A percentile compares a stretch with the other conserved stretches of the same genome.
Evolutionary conservation across 2,888 invertebrate species (phyloP).

Genomic region (Chrysolina americana): DNA sequence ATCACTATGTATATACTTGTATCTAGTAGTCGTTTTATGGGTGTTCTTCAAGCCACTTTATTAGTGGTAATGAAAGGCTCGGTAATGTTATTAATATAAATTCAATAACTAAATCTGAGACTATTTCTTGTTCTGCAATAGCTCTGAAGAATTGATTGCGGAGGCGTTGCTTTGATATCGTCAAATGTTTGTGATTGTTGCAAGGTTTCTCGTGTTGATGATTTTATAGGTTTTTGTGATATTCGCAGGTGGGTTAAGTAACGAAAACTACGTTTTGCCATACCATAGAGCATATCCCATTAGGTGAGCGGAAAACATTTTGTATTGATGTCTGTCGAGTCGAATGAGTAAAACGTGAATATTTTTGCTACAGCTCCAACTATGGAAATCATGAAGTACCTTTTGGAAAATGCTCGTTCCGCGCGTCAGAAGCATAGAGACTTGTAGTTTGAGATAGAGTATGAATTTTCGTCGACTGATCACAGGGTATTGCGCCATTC

Average conservation of each 20-base stretch:
- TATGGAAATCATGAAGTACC: constrained; percentile 11
- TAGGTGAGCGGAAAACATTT: no score
- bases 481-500: constrained; percentile 66
- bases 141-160: not conserved
- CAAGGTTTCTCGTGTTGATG: no score
- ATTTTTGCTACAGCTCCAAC: not conserved
- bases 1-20: not conserved
- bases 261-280: not conserved
- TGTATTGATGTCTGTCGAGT: no score
- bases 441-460: constrained; percentile 50
- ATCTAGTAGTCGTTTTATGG: not conserved
- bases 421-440: constrained; percentile 34
- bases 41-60: not conserved
- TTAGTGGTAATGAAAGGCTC: no score
- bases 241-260: not conserved
- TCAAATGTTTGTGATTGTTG: constrained; percentile 20
- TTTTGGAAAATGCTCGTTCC: not conserved
- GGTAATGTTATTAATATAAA: no score
- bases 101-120: no score
- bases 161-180: constrained; percentile 21
- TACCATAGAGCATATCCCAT: no score
- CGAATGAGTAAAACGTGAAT: no score
- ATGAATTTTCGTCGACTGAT: constrained; percentile 55
- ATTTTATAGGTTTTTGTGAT: not conserved
- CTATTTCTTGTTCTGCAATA: no score